Conservation (phyloP, 2,113 vertebrate genomes). For the Acanthochromis polyacanthus region DNA sequence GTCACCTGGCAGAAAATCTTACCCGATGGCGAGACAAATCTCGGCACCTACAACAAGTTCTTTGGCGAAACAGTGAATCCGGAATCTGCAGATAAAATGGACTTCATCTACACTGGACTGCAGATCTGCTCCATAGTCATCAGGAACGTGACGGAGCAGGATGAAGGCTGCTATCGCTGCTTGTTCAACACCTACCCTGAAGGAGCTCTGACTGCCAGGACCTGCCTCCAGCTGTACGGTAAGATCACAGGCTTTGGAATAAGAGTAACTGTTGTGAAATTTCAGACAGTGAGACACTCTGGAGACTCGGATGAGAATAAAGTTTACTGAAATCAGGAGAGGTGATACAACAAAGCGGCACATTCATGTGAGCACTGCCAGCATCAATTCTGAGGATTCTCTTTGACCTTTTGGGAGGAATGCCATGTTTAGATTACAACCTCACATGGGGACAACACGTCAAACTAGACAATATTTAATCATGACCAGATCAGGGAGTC, state of each 20-base stretch:
- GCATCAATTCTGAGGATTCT: too few species aligned
- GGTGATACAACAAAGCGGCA: too few species aligned
- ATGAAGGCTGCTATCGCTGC: slow-evolving; percentile 62
- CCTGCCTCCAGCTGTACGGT: slow-evolving; percentile 64
- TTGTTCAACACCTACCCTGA: slow-evolving; percentile 57
- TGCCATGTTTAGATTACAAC: too few species aligned
- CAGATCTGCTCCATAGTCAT: slow-evolving; percentile 50
- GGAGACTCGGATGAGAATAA: too few species aligned
- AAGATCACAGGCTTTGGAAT: not conserved
- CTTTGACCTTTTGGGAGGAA: too few species aligned
- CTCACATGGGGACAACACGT: too few species aligned
- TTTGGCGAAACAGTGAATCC: not conserved
- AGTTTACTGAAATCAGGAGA: too few species aligned
- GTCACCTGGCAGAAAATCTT: slow-evolving; percentile 62
- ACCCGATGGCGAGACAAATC: not conserved
- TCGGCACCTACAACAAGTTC: not conserved
- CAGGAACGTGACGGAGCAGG: slow-evolving; percentile 24
- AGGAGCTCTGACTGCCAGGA: not conserved
- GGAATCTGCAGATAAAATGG: not conserved
- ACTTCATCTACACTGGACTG: slow-evolving; percentile 4
- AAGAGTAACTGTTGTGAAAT: too few species aligned
- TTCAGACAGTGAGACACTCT: too few species aligned
- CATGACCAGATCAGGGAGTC: too few species aligned
- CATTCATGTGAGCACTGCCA: too few species aligned
- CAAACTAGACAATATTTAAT: too few species aligned